Evolutionary conservation across 2,888 invertebrate genomes (phyloP), one percentile per base, ranked within the genome.

Genomic region (Mayetiola destructor): DNA sequence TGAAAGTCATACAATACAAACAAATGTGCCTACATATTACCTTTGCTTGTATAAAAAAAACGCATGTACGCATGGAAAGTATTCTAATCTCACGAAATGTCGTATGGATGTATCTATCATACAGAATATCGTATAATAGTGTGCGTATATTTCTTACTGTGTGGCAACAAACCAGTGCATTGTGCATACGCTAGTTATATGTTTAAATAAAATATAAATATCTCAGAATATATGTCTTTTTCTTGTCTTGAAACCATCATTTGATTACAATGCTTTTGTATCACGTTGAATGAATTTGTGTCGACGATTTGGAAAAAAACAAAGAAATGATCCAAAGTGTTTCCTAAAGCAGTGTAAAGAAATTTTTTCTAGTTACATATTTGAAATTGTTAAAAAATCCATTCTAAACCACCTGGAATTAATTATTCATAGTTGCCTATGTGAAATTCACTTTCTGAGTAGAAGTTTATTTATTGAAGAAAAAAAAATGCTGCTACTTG

Each of bases 211-310:
- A 40, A 40, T 18, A 40, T 40, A 20, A 6, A 40, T 40, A 18
- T 40, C 23, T 42, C 42, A 23, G 23, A 42, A 42, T 42, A 42
- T 42, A 42, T 6, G 42, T 42, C 23, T 42, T 42, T 42, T 42
- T 42, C 39, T n/a, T 42, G 21, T 42, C 42, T 42, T 42, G 42
- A 42, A 42, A 42, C 42, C 42, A 42, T 42, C 42, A 42, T 42
- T 42, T 42, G 42, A 42, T 42, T 42, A 23, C 42, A 42, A 42
- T 23, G 42, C 42, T 42, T 42, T 42, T 23, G 23, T 42, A 23
- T 23, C 42, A 42, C 42, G 23, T 5, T 39, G 20, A 39, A 39
- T 39, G 39, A 39, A 39, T 39, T 39, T 39, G 39, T 39, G 21
- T 42, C 42, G 42, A 23, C 42, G 42, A 23, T 42, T 42, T 42